Base-by-base conservation (phyloP, 2,888 invertebrate genomes). In the Drosophila sordidula region DNA sequence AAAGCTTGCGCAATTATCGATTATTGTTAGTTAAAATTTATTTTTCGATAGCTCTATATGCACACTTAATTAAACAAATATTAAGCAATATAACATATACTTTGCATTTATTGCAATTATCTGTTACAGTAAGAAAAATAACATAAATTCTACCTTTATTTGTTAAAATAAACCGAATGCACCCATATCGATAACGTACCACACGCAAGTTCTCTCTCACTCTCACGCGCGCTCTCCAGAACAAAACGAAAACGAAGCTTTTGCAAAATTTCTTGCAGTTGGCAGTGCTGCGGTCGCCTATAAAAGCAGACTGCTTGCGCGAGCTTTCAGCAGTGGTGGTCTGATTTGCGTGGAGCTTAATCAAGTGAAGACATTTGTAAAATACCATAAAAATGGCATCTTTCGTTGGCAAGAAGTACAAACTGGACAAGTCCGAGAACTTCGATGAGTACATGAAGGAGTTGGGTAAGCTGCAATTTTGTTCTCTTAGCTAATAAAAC, bases 381-480 rank as follows among this genome's bases (percentile, higher is more conserved):
- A 42, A 16, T 16, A 51, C 3, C 38, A 18, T 34, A 25, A 84
- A 81, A 90, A 92, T 92, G 92, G 84, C 90, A 73, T 88, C 88
- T 70, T 91, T 91, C 90, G 80, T 91, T 87, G 96, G 96, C 91
- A 96, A 95, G 93, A 95, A 95, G 92, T 98, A 96, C 94, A 97
- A 97, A 92, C 94, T 98, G 92, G 92, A 93, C 70, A 94, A 94
- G 62, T 91, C 96, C 86, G 96, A 97, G 76, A 96, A 97, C 91
- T 97, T 98, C 92, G 97, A 98, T 88, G 96, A 96, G 65, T 97
- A 96, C 93, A 96, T 98, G 96, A 97, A 97, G 93, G 94, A 95
- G 51, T 92, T 97, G 74, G 97, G 97, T 97, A 91, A 96, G 96
- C 38, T 36, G 70, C 59, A 62, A 65, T 51, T 63, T 16, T 6